phyloP scores from a whole-genome alignment of 2,113 vertebrate species.

The Eulemur rufifrons region DNA sequence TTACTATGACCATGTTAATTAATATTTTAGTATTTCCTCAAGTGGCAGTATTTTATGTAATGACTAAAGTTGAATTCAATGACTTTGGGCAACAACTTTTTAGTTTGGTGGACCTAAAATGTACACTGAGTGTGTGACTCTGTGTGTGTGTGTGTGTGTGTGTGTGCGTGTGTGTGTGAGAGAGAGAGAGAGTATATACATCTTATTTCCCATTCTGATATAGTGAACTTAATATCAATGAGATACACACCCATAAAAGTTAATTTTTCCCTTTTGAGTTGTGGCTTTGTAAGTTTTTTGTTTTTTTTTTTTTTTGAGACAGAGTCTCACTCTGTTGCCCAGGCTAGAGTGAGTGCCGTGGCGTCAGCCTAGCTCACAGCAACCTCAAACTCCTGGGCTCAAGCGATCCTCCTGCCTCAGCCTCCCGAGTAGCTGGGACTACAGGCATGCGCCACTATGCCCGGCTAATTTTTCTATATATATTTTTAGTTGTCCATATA shows the following conservation, averaged over 20 bases:
- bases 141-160: background rate
- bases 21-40: constrained; percentile 27
- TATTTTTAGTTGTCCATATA: no score
- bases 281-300: background rate
- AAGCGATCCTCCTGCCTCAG: no score
- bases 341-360: no score
- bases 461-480: no score
- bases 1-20: constrained; percentile 18
- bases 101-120: constrained; percentile 23
- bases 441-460: no score
- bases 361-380: no score
- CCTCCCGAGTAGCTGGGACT: no score
- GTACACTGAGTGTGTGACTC: no score
- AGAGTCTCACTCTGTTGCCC: no score
- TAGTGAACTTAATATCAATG: background rate
- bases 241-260: background rate
- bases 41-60: constrained; percentile 14
- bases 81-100: background rate
- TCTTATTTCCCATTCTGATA: constrained; percentile 38
- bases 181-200: background rate
- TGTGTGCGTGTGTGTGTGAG: background rate
- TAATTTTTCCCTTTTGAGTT: background rate
- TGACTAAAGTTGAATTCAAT: background rate
- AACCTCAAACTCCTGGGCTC: no score
- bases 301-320: no score